These are phyloP conservation scores for Ictalurus furcatus DNA, from an alignment of 2,113 vertebrate species.

Conservation along the genomic window DNA sequence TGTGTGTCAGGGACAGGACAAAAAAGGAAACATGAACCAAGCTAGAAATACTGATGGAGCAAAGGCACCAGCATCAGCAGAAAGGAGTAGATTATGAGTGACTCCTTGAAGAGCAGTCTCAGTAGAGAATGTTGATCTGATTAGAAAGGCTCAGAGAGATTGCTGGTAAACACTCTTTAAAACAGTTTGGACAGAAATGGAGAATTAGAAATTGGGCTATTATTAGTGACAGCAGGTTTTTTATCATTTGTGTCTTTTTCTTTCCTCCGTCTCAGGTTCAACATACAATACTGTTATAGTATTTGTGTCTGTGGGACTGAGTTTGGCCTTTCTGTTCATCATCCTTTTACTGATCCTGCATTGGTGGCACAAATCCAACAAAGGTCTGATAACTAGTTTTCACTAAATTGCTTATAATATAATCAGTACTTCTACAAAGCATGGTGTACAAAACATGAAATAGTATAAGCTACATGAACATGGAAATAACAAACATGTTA, in stretches of 20 bases:
- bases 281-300: not conserved
- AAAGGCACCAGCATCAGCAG: not conserved
- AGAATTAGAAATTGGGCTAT: not conserved
- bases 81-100: not conserved
- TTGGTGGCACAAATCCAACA: constrained; percentile 30
- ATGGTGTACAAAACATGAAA: not conserved
- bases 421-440: not conserved
- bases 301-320: constrained; percentile 20
- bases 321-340: not conserved
- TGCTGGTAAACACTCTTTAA: not conserved
- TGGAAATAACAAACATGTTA: not conserved
- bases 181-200: not conserved
- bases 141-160: not conserved
- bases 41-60: not conserved
- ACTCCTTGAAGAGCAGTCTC: not conserved
- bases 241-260: not conserved
- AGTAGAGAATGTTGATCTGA: not conserved
- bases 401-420: not conserved
- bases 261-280: not conserved
- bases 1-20: not conserved
- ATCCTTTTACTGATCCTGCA: constrained; percentile 37
- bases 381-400: constrained; percentile 39
- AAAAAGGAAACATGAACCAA: not conserved
- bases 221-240: not conserved
- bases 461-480: not conserved